Base-by-base conservation (phyloP, 2,113 vertebrate species). In the Grantiella picta region DNA sequence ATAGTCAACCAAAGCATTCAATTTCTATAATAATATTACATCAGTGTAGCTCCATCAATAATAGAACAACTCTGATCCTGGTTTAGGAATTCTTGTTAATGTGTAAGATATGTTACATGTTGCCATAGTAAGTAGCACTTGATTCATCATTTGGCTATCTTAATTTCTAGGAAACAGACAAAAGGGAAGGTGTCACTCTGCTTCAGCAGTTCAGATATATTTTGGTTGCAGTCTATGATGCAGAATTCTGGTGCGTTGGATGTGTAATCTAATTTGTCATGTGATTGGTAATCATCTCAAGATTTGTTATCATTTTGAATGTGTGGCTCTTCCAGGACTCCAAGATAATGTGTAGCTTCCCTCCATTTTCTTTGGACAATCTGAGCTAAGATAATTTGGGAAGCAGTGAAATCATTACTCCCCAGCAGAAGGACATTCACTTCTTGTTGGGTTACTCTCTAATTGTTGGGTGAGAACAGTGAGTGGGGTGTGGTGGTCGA, bases 401-500 rank as follows among this genome's bases (percentile, higher is more conserved):
- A 76, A 83, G 45, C 33, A 72, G 12, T 44, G 53, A 69, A 89
- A 64, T 52, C 33, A 72, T 16, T 40, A 83, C 5, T 24, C 12
- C 14, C 6, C 18, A 15, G 12, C 22, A 80, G 14, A 72, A 38
- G 11, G 12, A 11, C 6, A 31, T 88, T 53, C 2, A 1, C 9
- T 6, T 57, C 20, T 44, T 5, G 0, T 17, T 66, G 16, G n/a
- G 5, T 21, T 79, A 31, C 3, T 40, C 12, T 71, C 5, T 31
- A 53, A 45, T 11, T 9, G 9, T n/a, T 42, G 47, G 3, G 1
- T 63, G 25, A 72, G 57, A 71, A 29, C 8, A 25, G 7, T 3
- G n/a, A 60, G 29, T 27, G 7, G 11, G 4, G 7, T 28, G 6
- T 4, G 1, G 5, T 16, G 10, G 8, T 82, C 0, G 0, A 15